Conservation (phyloP, 2,113 vertebrate species). For the Hippocampus barbouri region DNA sequence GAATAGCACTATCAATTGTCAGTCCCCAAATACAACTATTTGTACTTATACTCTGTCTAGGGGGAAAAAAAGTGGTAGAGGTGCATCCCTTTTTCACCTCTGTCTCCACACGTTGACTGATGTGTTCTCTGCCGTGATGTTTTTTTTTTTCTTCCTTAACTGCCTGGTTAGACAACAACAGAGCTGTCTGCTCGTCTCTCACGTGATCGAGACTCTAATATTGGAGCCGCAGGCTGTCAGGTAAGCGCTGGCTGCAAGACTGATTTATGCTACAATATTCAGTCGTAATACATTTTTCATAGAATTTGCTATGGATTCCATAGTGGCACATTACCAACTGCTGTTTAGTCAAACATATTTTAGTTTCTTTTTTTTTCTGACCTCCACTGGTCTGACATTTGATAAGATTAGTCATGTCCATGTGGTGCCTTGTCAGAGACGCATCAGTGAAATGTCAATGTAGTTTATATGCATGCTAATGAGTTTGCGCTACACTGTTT, state of each 20-base stretch:
- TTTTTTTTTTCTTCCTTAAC: constrained; percentile 50
- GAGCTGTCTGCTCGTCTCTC: constrained; percentile 91
- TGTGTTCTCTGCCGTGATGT: not conserved
- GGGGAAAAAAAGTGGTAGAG: not conserved
- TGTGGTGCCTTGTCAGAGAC: not conserved
- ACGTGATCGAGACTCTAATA: constrained; percentile 91
- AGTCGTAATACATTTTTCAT: not conserved
- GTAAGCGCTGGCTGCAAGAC: constrained; percentile 59
- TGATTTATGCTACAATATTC: not conserved
- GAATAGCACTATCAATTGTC: too few species aligned
- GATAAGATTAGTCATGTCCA: constrained; percentile 2
- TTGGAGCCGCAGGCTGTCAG: constrained; percentile 90
- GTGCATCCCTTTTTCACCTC: not conserved
- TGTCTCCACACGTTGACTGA: not conserved
- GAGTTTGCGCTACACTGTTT: not conserved
- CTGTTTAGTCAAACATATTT: not conserved
- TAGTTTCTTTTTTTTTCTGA: not conserved
- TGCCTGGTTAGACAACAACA: constrained; percentile 84
- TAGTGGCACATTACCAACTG: not conserved
- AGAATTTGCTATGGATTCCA: not conserved
- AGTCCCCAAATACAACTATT: not conserved
- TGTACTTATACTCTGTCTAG: not conserved
- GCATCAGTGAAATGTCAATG: not conserved
- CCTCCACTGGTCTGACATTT: not conserved
- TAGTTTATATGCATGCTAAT: constrained; percentile 1